A percentile compares a stretch with the other conserved stretches of the same genome.
Evolutionary conservation across 2,113 vertebrate genomes (phyloP).

Genomic region (Pseudopipra pipra): DNA sequence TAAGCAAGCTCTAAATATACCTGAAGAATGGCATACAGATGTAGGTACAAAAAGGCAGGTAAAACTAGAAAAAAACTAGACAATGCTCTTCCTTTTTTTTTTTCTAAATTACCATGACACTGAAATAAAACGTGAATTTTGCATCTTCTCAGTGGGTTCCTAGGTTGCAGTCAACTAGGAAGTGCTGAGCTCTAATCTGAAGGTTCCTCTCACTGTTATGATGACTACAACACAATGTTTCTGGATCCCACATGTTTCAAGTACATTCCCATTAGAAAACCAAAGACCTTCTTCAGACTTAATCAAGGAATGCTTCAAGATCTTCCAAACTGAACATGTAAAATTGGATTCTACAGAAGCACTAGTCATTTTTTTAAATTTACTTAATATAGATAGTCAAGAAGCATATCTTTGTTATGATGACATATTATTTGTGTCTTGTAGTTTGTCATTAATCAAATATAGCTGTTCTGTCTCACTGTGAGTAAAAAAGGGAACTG

Average conservation of each 20-base stretch:
- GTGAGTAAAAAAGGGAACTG: slow-evolving; percentile 30
- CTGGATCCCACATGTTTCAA: not conserved
- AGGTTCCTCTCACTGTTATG: not conserved
- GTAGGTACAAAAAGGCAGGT: not conserved
- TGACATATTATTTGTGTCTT: not conserved
- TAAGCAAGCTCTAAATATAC: not conserved
- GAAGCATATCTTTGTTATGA: not conserved
- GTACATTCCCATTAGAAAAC: not conserved
- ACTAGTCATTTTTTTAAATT: not conserved
- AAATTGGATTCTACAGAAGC: not conserved
- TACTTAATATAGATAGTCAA: not conserved
- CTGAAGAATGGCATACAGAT: not conserved
- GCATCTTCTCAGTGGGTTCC: not conserved
- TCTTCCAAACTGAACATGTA: not conserved
- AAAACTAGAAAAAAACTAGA: accelerated
- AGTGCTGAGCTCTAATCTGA: not conserved
- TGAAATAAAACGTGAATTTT: not conserved
- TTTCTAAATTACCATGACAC: not conserved
- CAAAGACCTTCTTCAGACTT: not conserved
- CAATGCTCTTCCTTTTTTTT: not conserved
- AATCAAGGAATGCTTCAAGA: not conserved
- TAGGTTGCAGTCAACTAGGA: not conserved
- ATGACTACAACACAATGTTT: not conserved
- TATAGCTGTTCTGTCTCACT: not conserved
- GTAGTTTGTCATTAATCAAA: not conserved